phyloP scores from a whole-genome alignment of 2,113 vertebrate genomes.

The Bettongia penicillata region DNA sequence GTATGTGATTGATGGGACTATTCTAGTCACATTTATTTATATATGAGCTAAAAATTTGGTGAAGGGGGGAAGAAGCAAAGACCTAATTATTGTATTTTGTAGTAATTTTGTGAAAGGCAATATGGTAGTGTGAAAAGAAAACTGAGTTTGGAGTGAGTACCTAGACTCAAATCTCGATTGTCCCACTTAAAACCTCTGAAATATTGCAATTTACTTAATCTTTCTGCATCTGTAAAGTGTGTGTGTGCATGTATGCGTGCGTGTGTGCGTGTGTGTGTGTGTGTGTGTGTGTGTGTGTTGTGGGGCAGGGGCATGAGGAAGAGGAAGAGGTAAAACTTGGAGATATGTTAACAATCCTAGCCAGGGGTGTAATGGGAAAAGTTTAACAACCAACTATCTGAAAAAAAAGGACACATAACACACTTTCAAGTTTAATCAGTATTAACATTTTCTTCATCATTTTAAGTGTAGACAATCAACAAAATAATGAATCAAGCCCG shows the following conservation, averaged over 20 bases:
- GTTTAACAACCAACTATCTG: background rate
- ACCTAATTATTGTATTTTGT: background rate
- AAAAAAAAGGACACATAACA: background rate
- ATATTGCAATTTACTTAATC: background rate
- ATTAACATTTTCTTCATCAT: background rate
- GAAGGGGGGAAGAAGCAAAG: background rate
- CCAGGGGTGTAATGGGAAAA: background rate
- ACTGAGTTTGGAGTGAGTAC: background rate
- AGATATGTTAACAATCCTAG: background rate
- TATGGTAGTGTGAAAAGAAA: background rate
- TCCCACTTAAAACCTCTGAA: background rate
- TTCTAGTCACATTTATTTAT: conserved; percentile 26
- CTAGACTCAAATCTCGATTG: background rate
- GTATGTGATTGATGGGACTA: background rate
- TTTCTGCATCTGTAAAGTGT: background rate
- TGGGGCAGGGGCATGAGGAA: too few species aligned
- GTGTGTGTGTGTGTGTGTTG: background rate
- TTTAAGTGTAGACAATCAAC: background rate
- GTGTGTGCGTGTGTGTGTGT: background rate
- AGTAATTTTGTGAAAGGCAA: background rate
- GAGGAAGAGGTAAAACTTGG: background rate
- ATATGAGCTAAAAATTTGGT: background rate
- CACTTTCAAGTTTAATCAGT: background rate
- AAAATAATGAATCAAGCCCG: background rate
- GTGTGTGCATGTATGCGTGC: too few species aligned